Base-by-base conservation (phyloP, 1,140 invertebrate genomes). In the Octopus sinensis region DNA sequence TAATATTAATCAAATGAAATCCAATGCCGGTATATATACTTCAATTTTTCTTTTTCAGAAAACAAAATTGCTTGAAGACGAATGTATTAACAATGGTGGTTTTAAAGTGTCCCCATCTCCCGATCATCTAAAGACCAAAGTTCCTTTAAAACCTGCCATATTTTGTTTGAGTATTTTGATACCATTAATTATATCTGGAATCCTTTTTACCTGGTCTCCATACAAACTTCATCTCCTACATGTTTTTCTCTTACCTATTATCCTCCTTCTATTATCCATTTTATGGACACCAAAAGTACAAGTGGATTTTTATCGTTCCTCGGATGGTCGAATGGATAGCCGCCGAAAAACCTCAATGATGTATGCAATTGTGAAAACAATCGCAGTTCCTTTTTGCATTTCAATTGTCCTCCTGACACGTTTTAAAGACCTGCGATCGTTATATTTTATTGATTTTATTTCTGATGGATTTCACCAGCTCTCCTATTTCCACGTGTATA, bases 251-350 rank as follows among this genome's bases (percentile, higher is more conserved):
- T 75, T 85, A 43, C 76, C 78, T 56, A 53, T 80, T 12, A 13
- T 78, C 51, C 23, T 84, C 0, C 54, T 84, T 5, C 10, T 86
- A 4, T 81, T 86, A 5, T 81, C 85, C 2, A 73, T 79, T 4
- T 53, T 78, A 12, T 86, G 85, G 85, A 80, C 51, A 12, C 84
- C 84, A 3, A 52, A 79, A 4, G 78, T 86, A 5, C 82, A 84
- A 68, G 78, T 51, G 17, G 30, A 81, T 54, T 71, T 54, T 75
- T 17, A 79, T 17, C 23, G 56, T 4, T 81, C 83, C 4, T 53
- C 76, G 1, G 56, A 56, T 51, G 43, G 43, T 43, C 5, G 7
- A 6, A n/a, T 77, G 6, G 17, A 30, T 0, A 51, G 4, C 17
- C 76, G 76, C 5, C 52, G 76, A 51, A 77, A 77, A 51, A 77